Base-by-base conservation (phyloP, 2,113 vertebrate species). In the Cinclus mexicanus region DNA sequence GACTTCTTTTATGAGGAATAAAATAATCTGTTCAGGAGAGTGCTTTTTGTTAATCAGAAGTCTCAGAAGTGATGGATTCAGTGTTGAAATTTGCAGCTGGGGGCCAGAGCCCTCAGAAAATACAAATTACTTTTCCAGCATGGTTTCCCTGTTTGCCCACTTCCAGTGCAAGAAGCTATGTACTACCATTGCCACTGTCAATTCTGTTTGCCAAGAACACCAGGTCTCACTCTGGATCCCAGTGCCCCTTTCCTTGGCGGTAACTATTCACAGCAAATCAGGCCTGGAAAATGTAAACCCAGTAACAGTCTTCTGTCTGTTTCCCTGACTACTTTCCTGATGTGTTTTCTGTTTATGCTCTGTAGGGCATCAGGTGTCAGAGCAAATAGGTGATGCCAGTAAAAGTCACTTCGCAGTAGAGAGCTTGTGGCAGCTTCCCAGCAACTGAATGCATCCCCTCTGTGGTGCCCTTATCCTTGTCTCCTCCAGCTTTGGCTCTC, bases 381-480 rank as follows among this genome's bases (percentile, higher is more conserved):
- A 95, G 76, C 67, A 85, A 89, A 65, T 39, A 80, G 69, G 76
- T 74, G 68, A 79, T 95, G 96, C 94, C 97, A 97, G 90, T 88
- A 96, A 96, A 94, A 96, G 86, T 89, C 87, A 86, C 79, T 93
- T 95, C 85, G 94, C 52, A 95, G 90, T 12, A 39, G 76, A 95
- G 64, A 90, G 68, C 76, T 93, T 24, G 1, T 93, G 95, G 93
- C 95, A 94, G 92, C 59, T 59, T 92, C 96, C 69, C 87, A 91
- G 93, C 69, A 86, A 9, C 47, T 88, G 83, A 96, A 89, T 71
- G 87, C 78, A 89, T 55, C 61, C 49, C 47, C 88, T 96, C 95
- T 95, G 83, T 95, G 76, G 72, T 83, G 59, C 82, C 78, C 87
- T 96, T 96, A 95, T 79, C 78, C 92, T 95, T 94, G 96, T 92